Evolutionary conservation across 2,888 invertebrate species (phyloP), one percentile per base, ranked within the genome.

Genomic region (Cheilosia variabilis): DNA sequence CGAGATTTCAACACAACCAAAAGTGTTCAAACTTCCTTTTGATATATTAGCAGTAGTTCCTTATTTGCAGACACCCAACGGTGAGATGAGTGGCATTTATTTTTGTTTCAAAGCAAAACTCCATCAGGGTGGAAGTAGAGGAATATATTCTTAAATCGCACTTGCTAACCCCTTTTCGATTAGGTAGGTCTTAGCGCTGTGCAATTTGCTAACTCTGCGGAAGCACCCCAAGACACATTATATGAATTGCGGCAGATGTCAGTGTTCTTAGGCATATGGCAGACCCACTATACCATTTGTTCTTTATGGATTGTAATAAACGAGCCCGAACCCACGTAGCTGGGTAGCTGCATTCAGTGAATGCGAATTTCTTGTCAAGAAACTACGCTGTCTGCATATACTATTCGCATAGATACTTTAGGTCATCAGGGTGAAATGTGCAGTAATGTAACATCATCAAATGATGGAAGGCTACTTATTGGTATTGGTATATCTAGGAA

Each of bases 391-490:
- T 50, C 55, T 66, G 9, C 31, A 57, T 4, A 78, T 60, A 41
- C 57, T 13, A 10, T 34, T 10, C 34, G 10, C 34, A 34, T 27
- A 27, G 37, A 75, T 24, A 75, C 52, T 45, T 34, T 27, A 66
- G 86, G 86, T 86, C 86, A 58, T 24, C 57, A 9, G 81, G 86
- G 86, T 81, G 86, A 81, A 77, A 81, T 86, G 77, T 81, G 81
- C 86, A 81, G 86, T 66, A 76, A 86, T 76, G 80, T 76, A 86
- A 31, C 66, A 80, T 76, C 76, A 81, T 60, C 41, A 41, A 45
- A 45, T 75, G 69, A 75, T 84, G 79, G 62, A 80, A 84, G 75
- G 71, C 84, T 76, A 27, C 53, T 76, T 84, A 80, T 75, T 84
- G 84, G 37, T 4, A 37, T 13, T 37, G 3, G 37, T 37, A 75